Conservation (phyloP, 1,140 invertebrate species). For the Tribolium castaneum region DNA sequence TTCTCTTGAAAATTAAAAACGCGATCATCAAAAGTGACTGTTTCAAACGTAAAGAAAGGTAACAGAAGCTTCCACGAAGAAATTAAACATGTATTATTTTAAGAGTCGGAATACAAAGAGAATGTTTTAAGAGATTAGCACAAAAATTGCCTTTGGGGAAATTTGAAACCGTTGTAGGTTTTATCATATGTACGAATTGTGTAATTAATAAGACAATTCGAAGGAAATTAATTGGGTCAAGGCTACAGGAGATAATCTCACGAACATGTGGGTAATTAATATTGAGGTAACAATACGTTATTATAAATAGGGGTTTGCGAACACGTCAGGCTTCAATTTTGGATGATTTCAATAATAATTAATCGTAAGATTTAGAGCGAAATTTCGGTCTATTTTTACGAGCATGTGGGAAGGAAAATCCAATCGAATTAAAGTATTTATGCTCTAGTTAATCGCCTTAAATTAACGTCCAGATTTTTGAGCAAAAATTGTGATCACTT, state of each 20-base stretch:
- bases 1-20: background rate
- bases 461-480: background rate
- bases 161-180: background rate
- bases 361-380: background rate
- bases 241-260: background rate
- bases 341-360: constrained; percentile 10
- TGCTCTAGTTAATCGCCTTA: background rate
- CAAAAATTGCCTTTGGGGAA: background rate
- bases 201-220: too few species aligned
- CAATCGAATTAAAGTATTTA: constrained; percentile 6
- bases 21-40: background rate
- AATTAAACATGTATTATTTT: background rate
- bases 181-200: too few species aligned
- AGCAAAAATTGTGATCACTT: background rate
- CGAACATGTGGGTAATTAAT: constrained; percentile 7
- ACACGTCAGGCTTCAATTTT: background rate
- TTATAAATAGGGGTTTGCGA: background rate
- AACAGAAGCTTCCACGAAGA: background rate
- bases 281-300: constrained; percentile 1
- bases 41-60: background rate
- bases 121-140: constrained; percentile 19
- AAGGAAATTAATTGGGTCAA: constrained; percentile 10
- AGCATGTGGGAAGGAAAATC: background rate
- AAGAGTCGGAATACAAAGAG: constrained; percentile 4
- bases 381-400: background rate